Percentiles rank a stretch among this genome's conserved stretches.
Conservation (phyloP, 2,888 invertebrate species). For the Empis livida region DNA sequence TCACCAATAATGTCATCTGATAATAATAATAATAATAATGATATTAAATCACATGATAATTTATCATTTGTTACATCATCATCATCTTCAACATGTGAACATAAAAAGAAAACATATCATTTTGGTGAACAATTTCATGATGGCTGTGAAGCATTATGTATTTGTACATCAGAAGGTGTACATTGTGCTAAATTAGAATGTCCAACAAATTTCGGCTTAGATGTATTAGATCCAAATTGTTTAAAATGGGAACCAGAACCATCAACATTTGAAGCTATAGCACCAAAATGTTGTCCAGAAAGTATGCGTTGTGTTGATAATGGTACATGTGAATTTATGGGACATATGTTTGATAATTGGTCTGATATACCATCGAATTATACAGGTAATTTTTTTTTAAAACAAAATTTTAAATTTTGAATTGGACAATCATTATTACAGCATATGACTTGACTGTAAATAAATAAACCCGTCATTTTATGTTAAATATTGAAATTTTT, state of each 20-base stretch:
- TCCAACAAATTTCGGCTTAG: constrained; percentile 72
- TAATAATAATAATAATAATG: constrained; percentile 16
- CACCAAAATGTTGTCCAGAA: constrained; percentile 72
- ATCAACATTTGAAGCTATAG: constrained; percentile 50
- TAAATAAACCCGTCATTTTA: too few species aligned
- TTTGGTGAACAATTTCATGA: constrained; percentile 67
- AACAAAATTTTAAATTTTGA: too few species aligned
- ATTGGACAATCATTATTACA: too few species aligned
- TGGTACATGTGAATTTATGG: constrained; percentile 67
- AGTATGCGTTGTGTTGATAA: constrained; percentile 66
- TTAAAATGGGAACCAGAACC: constrained; percentile 77
- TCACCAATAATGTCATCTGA: constrained; percentile 9
- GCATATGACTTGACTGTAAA: too few species aligned
- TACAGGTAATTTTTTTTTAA: constrained; percentile 36
- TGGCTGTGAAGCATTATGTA: constrained; percentile 65
- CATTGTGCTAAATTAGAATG: constrained; percentile 73
- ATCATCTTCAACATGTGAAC: constrained; percentile 20
- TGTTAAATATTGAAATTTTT: too few species aligned
- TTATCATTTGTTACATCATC: constrained; percentile 12
- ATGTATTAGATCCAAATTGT: constrained; percentile 71
- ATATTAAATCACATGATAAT: constrained; percentile 8
- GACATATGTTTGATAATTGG: constrained; percentile 53
- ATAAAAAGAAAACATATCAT: constrained; percentile 27
- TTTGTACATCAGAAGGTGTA: constrained; percentile 55
- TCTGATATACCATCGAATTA: constrained; percentile 65